These are phyloP conservation scores for Nematopogon swammerdamellus DNA, from an alignment of 2,888 invertebrate species.

Conservation along the genomic window DNA sequence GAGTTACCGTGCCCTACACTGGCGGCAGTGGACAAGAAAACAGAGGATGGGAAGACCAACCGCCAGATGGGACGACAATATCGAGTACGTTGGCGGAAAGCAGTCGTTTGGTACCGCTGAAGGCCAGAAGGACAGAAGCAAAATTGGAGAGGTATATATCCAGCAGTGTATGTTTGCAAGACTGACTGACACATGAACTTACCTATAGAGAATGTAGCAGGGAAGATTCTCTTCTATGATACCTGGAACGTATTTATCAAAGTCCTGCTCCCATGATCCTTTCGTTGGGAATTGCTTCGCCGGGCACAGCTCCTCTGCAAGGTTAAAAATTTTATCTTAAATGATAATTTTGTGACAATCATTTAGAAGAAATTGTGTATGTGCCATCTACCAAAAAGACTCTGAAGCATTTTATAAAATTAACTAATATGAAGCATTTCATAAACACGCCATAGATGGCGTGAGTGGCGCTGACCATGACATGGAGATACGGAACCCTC, in stretches of 20 bases:
- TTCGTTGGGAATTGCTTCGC: slow-evolving; percentile 63
- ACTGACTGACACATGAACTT: slow-evolving; percentile 11
- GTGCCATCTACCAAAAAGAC: not conserved
- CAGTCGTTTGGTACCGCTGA: no score
- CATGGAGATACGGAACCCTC: no score
- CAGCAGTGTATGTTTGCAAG: no score
- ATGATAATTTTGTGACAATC: not conserved
- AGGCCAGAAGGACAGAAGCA: slow-evolving; percentile 2
- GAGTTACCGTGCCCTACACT: no score
- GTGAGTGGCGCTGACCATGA: no score
- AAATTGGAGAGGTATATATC: not conserved
- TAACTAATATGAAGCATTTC: no score
- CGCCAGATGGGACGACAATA: no score
- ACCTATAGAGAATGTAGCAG: slow-evolving; percentile 87
- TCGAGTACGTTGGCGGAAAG: no score
- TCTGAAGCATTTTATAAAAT: not conserved
- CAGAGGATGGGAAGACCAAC: no score
- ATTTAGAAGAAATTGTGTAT: not conserved
- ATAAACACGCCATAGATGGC: no score
- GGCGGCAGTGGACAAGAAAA: no score
- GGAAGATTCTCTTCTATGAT: slow-evolving; percentile 78
- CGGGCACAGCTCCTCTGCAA: slow-evolving; percentile 72
- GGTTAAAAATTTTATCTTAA: slow-evolving; percentile 10
- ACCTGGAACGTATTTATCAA: slow-evolving; percentile 69
- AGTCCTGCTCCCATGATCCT: slow-evolving; percentile 83